These are phyloP conservation scores for Gymnobelideus leadbeateri DNA, from an alignment of 2,113 vertebrate species.

Conservation along the genomic window DNA sequence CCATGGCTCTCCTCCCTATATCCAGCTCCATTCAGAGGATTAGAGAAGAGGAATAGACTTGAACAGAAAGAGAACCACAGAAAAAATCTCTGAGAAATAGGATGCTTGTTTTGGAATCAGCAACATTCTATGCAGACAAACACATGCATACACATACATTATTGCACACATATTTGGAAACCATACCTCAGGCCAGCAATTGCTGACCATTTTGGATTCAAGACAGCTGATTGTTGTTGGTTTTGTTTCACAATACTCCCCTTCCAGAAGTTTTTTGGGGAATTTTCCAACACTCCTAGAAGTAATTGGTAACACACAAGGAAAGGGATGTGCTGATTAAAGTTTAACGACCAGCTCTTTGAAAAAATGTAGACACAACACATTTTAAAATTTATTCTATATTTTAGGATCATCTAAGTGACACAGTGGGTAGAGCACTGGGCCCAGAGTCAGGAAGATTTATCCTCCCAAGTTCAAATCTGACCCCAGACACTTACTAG, in stretches of 20 bases:
- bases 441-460: background rate
- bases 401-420: background rate
- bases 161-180: background rate
- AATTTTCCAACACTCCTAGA: background rate
- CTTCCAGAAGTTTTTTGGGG: background rate
- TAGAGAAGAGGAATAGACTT: slow-evolving; percentile 29
- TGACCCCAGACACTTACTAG: background rate
- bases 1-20: slow-evolving; percentile 23
- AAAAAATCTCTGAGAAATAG: slow-evolving; percentile 38
- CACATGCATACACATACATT: background rate
- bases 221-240: background rate
- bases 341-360: background rate
- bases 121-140: background rate
- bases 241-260: background rate
- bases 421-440: background rate
- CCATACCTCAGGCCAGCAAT: background rate
- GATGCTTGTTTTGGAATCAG: slow-evolving; percentile 38
- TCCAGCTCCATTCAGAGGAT: slow-evolving; percentile 46
- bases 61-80: slow-evolving; percentile 43
- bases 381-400: background rate
- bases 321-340: background rate
- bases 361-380: background rate
- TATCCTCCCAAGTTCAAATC: background rate
- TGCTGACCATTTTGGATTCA: background rate
- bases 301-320: background rate